Conservation (phyloP, 2,888 invertebrate genomes). For the Tetragonisca angustula region DNA sequence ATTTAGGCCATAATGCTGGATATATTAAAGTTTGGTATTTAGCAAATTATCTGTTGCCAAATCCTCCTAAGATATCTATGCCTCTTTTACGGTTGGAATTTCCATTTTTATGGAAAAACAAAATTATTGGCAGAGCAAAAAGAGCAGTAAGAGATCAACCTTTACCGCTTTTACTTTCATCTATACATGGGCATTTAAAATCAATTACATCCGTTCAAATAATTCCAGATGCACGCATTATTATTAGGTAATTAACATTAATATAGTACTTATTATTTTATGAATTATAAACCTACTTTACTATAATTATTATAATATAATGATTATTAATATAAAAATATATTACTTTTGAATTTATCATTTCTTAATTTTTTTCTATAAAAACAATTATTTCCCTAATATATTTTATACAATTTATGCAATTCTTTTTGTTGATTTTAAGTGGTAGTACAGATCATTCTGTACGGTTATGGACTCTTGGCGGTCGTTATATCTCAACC, state of each 20-base stretch:
- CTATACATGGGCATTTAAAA: constrained; percentile 89
- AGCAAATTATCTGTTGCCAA: constrained; percentile 86
- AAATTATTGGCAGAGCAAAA: constrained; percentile 89
- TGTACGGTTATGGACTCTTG: constrained; percentile 90
- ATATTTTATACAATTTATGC: background rate
- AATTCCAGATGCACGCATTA: constrained; percentile 87
- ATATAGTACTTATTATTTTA: background rate
- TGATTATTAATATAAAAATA: background rate
- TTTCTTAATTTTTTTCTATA: background rate
- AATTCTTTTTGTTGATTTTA: constrained; percentile 30
- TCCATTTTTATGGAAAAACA: constrained; percentile 90
- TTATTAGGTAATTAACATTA: constrained; percentile 87
- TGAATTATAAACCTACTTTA: background rate
- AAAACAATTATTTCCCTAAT: background rate
- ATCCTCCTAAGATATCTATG: constrained; percentile 85
- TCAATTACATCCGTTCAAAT: constrained; percentile 89
- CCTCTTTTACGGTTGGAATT: constrained; percentile 88
- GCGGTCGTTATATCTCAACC: constrained; percentile 89
- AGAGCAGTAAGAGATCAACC: constrained; percentile 87
- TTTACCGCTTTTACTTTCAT: constrained; percentile 88
- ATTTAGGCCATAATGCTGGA: constrained; percentile 86
- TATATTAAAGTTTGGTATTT: constrained; percentile 93
- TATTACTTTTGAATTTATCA: constrained; percentile 28
- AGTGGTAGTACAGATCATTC: constrained; percentile 90
- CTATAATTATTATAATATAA: background rate